phyloP scores from a whole-genome alignment of 2,797 vertebrate genomes.

The Pygocentrus nattereri region DNA sequence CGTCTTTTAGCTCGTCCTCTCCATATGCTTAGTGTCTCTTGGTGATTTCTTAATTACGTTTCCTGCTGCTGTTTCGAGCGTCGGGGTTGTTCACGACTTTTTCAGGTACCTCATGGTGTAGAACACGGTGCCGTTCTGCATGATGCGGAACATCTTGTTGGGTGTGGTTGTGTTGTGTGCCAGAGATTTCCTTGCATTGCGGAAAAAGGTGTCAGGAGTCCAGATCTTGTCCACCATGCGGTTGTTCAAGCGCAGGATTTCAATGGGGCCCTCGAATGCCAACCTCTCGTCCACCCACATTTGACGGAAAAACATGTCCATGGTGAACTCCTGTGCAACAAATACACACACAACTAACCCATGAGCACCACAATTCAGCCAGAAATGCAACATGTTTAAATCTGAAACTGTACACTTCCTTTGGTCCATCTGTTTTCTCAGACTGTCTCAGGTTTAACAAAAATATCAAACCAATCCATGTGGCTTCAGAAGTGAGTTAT shows the following conservation, averaged over 20 bases:
- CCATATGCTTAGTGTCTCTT: background rate
- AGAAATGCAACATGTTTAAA: background rate
- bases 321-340: conserved; percentile 64
- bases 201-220: conserved; percentile 85
- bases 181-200: conserved; percentile 80
- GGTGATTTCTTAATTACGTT: background rate
- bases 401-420: background rate
- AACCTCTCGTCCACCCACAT: conserved; percentile 85
- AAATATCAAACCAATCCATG: no score
- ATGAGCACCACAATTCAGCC: background rate
- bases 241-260: conserved; percentile 84
- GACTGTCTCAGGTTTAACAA: no score
- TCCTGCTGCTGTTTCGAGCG: background rate
- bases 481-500: no score
- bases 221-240: conserved; percentile 85
- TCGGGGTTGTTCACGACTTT: background rate
- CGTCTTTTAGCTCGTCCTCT: background rate
- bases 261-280: conserved; percentile 78
- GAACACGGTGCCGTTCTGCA: conserved; percentile 85
- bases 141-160: conserved; percentile 86
- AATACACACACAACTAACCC: background rate
- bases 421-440: no score
- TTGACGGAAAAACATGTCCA: conserved; percentile 87
- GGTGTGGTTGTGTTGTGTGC: conserved; percentile 85
- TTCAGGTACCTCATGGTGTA: conserved; percentile 83